Evolutionary conservation across 2,797 vertebrate species (phyloP), one percentile per base, ranked within the genome.

Genomic region (Zalophus californianus): DNA sequence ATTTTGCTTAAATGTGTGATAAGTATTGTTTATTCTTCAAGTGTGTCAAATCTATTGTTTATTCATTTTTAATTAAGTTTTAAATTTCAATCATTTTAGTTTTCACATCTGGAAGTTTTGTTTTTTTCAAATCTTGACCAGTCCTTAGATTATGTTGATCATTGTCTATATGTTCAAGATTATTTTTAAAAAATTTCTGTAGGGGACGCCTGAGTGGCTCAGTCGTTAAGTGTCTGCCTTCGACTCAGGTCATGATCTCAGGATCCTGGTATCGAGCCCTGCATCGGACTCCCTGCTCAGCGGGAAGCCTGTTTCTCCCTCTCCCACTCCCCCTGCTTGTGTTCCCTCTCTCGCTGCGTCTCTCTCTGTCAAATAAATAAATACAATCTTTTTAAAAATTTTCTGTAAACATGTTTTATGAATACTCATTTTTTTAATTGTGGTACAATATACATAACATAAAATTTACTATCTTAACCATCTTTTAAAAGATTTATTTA

Each of bases 71-170:
- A 18, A 52, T 75, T 79, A 52, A 78, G 27, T 58, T 92, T 84
- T 60, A 78, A 78, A 50, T 66, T 58, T 75, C n/a, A 88, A 27
- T 89, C 50, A 77, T 83, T 83, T 88, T 62, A 60, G n/a, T 84
- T 96, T 88, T 88, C 18, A 77, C 62, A 84, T 58, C 60, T 41
- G 66, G 25, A 79, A 66, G 60, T 77, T 83, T 75, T 54, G 18
- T 29, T 52, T 68, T 72, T 83, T 88, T 90, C 62, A 90, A 89
- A 89, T 85, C 27, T 92, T 70, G n/a, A 93, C 79, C 27, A 60
- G 21, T 90, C 13, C 58, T 83, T 75, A 75, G 38, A 66, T 83
- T 82, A 87, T 82, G n/a, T 68, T 92, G 38, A 68, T 88, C 20
- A 27, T 60, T 83, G 38, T 77, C 50, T 25, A 12, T 58, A 77